Evolutionary conservation across 2,797 vertebrate species (phyloP), one percentile per base, ranked within the genome.

Genomic region (Bradypodion pumilum): DNA sequence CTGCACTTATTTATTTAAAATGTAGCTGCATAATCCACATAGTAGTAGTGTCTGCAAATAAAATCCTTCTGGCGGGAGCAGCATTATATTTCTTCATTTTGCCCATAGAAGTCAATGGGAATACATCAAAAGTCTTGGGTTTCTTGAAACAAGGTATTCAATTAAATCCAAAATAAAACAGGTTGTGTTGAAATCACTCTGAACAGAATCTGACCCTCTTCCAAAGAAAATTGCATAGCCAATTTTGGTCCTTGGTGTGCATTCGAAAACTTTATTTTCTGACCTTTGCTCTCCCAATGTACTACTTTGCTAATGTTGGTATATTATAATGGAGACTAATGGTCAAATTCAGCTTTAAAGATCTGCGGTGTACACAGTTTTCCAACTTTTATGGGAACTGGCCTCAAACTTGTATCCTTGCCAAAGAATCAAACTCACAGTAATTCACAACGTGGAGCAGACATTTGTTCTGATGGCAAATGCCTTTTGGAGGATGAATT

Each of bases 391-490:
- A 29, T 49, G 63, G n/a, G 21, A 68, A 70, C n/a, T 70, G 73
- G 59, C 40, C 44, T 65, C 59, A 63, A 35, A 27, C 2, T 4
- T 65, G n/a, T 21, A 35, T 46, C n/a, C 32, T 49, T 70, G 37
- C n/a, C 32, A 62, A 62, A 78, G 56, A 37, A 52, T 25, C 44
- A 32, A 46, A 16, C 40, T 27, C 40, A 44, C 32, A 62, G 29
- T 77, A 40, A 27, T 7, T 40, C 76, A 32, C 44, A 37, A 7
- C 29, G 42, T 6, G 37, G 52, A 29, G 32, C 32, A 25, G 32
- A 62, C 74, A 70, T 81, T 56, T 81, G 56, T 69, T 85, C 52
- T 25, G 65, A 72, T n/a, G 27, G 44, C 12, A 40, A 70, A 70
- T 83, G 49, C 74, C 82, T 23, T 70, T 70, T 60, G 52, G 82